These are phyloP conservation scores for Zapus hudsonius DNA, from an alignment of 2,113 vertebrate genomes.

Conservation along the genomic window DNA sequence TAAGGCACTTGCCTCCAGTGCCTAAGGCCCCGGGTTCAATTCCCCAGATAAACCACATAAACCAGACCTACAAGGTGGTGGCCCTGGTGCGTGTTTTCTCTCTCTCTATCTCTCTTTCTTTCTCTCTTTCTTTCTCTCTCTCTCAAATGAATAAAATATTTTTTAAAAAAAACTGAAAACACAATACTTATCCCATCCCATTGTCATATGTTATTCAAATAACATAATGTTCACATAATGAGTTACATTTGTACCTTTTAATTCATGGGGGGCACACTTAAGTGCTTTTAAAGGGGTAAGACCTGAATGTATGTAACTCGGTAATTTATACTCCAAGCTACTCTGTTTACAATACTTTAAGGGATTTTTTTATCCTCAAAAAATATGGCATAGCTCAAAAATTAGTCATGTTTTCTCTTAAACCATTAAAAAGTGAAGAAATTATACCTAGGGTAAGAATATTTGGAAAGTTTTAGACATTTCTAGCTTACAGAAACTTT, in stretches of 20 bases:
- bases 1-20: no score
- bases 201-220: neutral
- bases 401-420: neutral
- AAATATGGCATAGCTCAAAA: constrained; percentile 29
- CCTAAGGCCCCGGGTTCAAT: no score
- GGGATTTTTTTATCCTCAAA: neutral
- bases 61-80: no score
- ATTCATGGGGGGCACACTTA: neutral
- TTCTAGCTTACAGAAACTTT: neutral
- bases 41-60: no score
- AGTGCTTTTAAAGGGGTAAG: neutral
- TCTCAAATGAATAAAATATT: no score
- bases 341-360: constrained; percentile 29
- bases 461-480: neutral
- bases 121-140: no score
- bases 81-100: no score
- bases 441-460: constrained; percentile 40
- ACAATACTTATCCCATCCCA: neutral
- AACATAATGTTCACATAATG: neutral
- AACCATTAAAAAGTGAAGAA: constrained; percentile 55
- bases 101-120: no score
- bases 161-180: no score
- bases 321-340: constrained; percentile 17
- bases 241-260: constrained; percentile 36
- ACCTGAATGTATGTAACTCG: neutral